Percentiles rank a stretch among this genome's conserved stretches.
phyloP scores from a whole-genome alignment of 2,888 invertebrate genomes.

The Rhabditophanes sp. region DNA sequence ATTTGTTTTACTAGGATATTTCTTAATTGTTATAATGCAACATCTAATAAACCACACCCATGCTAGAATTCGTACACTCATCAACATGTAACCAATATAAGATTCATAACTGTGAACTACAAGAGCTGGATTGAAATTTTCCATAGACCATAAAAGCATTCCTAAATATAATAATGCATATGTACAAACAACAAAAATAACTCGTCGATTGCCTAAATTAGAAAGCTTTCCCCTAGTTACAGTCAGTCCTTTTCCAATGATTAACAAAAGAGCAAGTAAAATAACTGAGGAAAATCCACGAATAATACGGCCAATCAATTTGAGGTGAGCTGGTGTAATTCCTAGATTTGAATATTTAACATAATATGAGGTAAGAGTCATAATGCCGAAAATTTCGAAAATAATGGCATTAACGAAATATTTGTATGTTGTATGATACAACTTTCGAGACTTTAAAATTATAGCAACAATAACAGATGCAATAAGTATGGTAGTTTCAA shows the following conservation, averaged over 20 bases:
- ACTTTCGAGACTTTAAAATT: constrained; percentile 62
- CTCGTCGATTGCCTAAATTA: constrained; percentile 51
- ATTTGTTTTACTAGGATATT: constrained; percentile 64
- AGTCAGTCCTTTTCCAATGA: constrained; percentile 76
- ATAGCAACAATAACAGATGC: too few relatives aligned
- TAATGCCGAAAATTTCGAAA: too few relatives aligned
- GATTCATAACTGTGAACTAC: constrained; percentile 78
- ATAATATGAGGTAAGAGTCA: too few relatives aligned
- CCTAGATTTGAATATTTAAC: too few relatives aligned
- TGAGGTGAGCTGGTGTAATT: too few relatives aligned
- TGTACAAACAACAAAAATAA: constrained; percentile 60
- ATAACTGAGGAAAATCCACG: constrained; percentile 39
- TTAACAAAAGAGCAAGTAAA: constrained; percentile 61
- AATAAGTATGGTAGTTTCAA: constrained; percentile 60
- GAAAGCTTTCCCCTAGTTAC: constrained; percentile 55
- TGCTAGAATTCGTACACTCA: constrained; percentile 59
- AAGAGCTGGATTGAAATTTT: constrained; percentile 70
- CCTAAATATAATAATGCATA: constrained; percentile 9
- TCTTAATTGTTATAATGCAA: constrained; percentile 61
- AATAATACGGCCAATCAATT: too few relatives aligned
- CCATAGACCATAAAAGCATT: constrained; percentile 27
- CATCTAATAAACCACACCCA: constrained; percentile 66
- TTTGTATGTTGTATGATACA: constrained; percentile 74
- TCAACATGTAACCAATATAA: constrained; percentile 68
- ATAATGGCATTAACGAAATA: constrained; percentile 61